phyloP scores from a whole-genome alignment of 2,888 invertebrate genomes.

The Vanessa cardui region DNA sequence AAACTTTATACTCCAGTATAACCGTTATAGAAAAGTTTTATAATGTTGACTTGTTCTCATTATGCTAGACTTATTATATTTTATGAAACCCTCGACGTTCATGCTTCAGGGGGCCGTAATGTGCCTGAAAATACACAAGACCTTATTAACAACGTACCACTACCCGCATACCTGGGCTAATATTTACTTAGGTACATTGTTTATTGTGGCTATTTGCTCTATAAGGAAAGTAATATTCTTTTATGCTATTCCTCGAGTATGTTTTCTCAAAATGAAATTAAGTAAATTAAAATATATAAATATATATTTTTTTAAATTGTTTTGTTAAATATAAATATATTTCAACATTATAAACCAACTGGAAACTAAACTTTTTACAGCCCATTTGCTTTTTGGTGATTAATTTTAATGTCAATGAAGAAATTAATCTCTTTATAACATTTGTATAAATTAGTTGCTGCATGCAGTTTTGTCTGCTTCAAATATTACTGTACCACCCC shows the following conservation, averaged over 20 bases:
- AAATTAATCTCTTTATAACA: no score
- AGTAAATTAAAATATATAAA: slow-evolving; percentile 4
- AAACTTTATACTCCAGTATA: slow-evolving; percentile 3
- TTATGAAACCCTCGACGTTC: slow-evolving; percentile 66
- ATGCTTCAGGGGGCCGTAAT: slow-evolving; percentile 65
- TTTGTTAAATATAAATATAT: no score
- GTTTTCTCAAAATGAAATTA: slow-evolving; percentile 4
- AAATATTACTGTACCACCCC: no score
- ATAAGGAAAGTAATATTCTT: slow-evolving; percentile 39
- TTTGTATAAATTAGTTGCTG: no score
- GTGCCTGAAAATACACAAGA: slow-evolving; percentile 62
- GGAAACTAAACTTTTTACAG: no score
- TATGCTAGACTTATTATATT: slow-evolving; percentile 75
- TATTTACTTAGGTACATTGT: slow-evolving; percentile 51
- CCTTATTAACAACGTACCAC: slow-evolving; percentile 58
- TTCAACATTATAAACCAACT: no score
- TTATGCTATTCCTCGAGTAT: slow-evolving; percentile 13
- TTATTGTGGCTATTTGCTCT: slow-evolving; percentile 43
- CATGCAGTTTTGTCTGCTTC: no score
- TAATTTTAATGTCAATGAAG: no score
- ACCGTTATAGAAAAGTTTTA: background rate
- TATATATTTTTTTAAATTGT: background rate
- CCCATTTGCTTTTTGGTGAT: no score
- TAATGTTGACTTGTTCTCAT: slow-evolving; percentile 59
- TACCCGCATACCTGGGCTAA: slow-evolving; percentile 58